Evolutionary conservation across 2,113 vertebrate genomes (phyloP), one percentile per base, ranked within the genome.

Genomic region (Tachycineta bicolor): DNA sequence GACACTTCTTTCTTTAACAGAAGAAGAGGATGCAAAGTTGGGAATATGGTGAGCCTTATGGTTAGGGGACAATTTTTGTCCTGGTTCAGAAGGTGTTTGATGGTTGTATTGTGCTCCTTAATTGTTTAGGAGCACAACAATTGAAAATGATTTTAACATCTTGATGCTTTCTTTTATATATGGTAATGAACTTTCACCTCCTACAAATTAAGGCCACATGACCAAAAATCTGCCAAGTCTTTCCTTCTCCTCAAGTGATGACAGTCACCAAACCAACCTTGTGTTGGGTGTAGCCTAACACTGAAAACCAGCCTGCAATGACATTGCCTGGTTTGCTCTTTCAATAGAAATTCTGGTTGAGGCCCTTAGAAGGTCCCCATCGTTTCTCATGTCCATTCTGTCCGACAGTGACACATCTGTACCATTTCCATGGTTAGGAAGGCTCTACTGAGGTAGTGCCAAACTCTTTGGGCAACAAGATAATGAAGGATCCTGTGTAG

Each of bases 361-460:
- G 37, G 24, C 10, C 8, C 22, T 74, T 63, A 34, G 37, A 78
- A 79, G 10, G 20, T 43, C n/a, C 80, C 9, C 15, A 34, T 11
- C 13, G 65, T 80, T 82, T n/a, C 31, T 90, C 14, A 10, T 4
- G 3, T 29, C 49, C 50, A 3, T 46, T 22, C 21, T 29, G 4
- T 64, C 28, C 12, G 20, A 23, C 29, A 43, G 29, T 39, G 56
- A 65, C 0, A 0, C 9, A 6, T 69, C 24, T 65, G 20, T 29
- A 52, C 41, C 11, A 22, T 23, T 49, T 43, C 33, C 44, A 37
- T 8, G 2, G 5, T 31, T 53, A 69, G 25, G 13, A 83, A 79
- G 28, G 3, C 24, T 76, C 28, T 62, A 1, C 24, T 58, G 46
- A 78, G 17, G 24, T 14, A 79, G 20, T 62, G 18, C 12, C 29